Base-by-base conservation (phyloP, 2,113 vertebrate species). In the Ascaphus truei region DNA sequence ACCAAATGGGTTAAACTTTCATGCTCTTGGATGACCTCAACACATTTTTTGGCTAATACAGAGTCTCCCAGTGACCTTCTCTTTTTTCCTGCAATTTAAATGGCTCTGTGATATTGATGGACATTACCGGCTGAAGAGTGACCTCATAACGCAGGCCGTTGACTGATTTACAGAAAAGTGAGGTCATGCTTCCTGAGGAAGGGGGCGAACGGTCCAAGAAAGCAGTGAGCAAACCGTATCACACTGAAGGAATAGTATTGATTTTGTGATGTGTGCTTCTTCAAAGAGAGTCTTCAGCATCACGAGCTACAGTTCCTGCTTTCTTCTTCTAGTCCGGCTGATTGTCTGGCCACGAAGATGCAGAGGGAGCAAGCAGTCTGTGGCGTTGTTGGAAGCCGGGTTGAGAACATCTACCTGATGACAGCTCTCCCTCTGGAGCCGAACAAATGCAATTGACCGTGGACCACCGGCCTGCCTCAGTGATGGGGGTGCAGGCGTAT, bases 101-200 rank as follows among this genome's bases (percentile, higher is more conserved):
- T 47, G 18, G 12, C 9, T 7, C 30, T 9, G 7, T 45, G 33
- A 29, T 22, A 36, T 23, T 36, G 29, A 48, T 68, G 53, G 30
- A 27, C 18, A 3, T 37, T 26, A 41, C 56, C 45, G 13, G 25
- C 56, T 33, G 56, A 23, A 31, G 11, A 31, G 57, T 71, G 67
- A 71, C 57, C 57, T 71, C 59, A 71, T 48, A 68, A 27, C 20
- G 5, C 52, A 57, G 52, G 34, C 34, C 9, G 33, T 27, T 27
- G 22, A 51, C 20, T 61, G 57, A 61, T 20, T 68, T 52, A 23
- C 23, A 51, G 33, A 61, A 61, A 68, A 15, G 7, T 71, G 67
- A 61, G 30, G 67, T 71, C 67, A 61, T 71, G 26, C 23, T 50
- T 31, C 20, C 30, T 18, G 26, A 36, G 16, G 10, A 41, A n/a